Evolutionary conservation across 92 coral and sea anemone species (phyloP), one percentile per base, ranked within the genome.

Genomic region (Bergia sp.): DNA sequence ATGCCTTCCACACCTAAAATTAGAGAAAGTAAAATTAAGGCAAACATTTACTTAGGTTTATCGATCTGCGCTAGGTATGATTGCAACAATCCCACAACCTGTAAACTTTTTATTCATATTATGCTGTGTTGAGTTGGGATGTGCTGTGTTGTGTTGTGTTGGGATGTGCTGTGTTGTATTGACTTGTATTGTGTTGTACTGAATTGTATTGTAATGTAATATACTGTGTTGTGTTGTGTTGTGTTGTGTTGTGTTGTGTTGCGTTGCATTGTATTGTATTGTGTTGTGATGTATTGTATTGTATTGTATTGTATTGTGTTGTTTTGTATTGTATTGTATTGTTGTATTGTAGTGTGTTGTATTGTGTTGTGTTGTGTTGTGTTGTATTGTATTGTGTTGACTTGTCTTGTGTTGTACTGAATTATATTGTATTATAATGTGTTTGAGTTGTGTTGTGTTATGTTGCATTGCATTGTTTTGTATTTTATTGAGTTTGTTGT

Each of bases 1-100:
- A 37, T 73, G 80, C 77, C 40, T 89, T 90, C 98, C 98, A 95
- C 69, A 94, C 87, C 87, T 84, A 23, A 42, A 41, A 39, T 15
- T 29, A 8, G 2, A 12, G 43, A 43, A 55, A 38, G 8, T 2
- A 8, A 37, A 71, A 65, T 0, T 61, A 61, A 0, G 69, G 23
- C 69, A 16, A 20, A 7, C 29, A 61, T 20, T 61, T 61, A 61
- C 29, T 15, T 20, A 10, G 38, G 40, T 29, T 72, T 29, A 29
- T 29, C 29, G 29, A 3, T 72, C 73, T 72, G 76, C 42, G 41
- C 36, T 72, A 36, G 12, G 29, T 18, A 61, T 3, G 69, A 6
- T 18, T 20, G 11, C 1, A 20, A 61, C 29, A 53, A 53, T 0
- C 58, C 58, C 2, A 53, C 18, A 53, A 53, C 16, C 16, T 53